Evolutionary conservation across 1,140 invertebrate species (phyloP).

Genomic region (Panagrolaimus sp.): DNA sequence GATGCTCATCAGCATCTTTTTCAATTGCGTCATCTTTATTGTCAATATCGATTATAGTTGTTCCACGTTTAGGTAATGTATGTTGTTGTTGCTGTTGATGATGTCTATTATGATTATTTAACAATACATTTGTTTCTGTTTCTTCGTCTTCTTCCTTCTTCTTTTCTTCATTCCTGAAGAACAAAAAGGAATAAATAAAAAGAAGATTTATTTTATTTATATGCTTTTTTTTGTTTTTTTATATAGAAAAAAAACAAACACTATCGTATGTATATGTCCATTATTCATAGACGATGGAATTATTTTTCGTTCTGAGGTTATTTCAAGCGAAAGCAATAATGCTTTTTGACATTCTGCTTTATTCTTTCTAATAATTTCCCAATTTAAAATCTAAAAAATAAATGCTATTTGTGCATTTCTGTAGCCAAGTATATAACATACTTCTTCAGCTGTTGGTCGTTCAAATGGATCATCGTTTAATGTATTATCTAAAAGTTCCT

Average conservation of each 20-base stretch:
- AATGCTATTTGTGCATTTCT: not conserved
- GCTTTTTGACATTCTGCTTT: not conserved
- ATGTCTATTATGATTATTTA: too few relatives aligned
- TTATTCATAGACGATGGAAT: too few relatives aligned
- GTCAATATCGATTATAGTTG: too few relatives aligned
- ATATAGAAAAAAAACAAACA: too few relatives aligned
- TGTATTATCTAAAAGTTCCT: constrained; percentile 19
- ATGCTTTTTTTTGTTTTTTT: too few relatives aligned
- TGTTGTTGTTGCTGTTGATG: too few relatives aligned
- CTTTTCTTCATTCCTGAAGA: not conserved
- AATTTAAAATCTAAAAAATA: constrained; percentile 16
- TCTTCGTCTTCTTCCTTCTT: not conserved
- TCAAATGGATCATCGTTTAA: not conserved
- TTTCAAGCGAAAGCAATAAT: too few relatives aligned
- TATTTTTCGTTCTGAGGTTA: too few relatives aligned
- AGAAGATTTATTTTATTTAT: too few relatives aligned
- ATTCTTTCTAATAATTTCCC: not conserved
- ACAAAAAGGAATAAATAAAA: too few relatives aligned
- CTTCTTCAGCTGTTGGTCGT: constrained; percentile 22
- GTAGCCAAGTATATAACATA: not conserved
- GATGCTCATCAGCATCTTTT: not conserved
- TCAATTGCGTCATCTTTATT: not conserved
- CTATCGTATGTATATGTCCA: too few relatives aligned
- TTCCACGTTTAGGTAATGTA: too few relatives aligned
- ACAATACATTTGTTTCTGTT: not conserved